These are phyloP conservation scores for Lasioglossum leucozonium DNA, from an alignment of 2,888 invertebrate species.

Conservation along the genomic window DNA sequence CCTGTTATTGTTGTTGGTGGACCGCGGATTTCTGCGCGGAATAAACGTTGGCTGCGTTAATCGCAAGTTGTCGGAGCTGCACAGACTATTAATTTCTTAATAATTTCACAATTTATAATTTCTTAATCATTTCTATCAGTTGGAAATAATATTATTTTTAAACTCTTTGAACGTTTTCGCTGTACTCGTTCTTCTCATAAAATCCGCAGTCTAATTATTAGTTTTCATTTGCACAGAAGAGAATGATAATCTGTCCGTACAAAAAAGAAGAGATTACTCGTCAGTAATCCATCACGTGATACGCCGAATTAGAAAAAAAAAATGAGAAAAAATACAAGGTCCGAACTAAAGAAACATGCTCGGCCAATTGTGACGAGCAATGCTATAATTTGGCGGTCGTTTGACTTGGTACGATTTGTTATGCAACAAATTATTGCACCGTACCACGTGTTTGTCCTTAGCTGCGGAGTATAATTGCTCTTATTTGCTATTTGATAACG, in stretches of 20 bases:
- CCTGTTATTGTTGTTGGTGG: neutral
- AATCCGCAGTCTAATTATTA: too few relatives aligned
- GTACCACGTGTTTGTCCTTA: constrained; percentile 5
- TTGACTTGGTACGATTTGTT: constrained; percentile 7
- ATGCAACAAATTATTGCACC: constrained; percentile 33
- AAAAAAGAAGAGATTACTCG: neutral
- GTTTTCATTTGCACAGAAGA: neutral
- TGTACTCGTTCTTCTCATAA: neutral
- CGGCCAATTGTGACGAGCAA: neutral
- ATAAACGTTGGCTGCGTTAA: neutral
- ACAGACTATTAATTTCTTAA: neutral
- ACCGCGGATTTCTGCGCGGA: neutral
- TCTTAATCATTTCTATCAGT: too few relatives aligned
- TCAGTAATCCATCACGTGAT: neutral
- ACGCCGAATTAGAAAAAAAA: neutral
- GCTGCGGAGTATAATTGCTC: neutral
- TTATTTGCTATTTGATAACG: neutral
- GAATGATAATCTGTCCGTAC: neutral
- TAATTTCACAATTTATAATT: neutral
- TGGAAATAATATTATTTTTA: too few relatives aligned
- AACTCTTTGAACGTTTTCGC: neutral
- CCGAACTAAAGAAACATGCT: neutral
- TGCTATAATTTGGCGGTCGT: constrained; percentile 33
- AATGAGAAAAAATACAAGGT: neutral
- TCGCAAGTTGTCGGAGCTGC: neutral